Evolutionary conservation across 64 coral and sea anemone species (phyloP).

Genomic region (Pachyseris speciosa): DNA sequence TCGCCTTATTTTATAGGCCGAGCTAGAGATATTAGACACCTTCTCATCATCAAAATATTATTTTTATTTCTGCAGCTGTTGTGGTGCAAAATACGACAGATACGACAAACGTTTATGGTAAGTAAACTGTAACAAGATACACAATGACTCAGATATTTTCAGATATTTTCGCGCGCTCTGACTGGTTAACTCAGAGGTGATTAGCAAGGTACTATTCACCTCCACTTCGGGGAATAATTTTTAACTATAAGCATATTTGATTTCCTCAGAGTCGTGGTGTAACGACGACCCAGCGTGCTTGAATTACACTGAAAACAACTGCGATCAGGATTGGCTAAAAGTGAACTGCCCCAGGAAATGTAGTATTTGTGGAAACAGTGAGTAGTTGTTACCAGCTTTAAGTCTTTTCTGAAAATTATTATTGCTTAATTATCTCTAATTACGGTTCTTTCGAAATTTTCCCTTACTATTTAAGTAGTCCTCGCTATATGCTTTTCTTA

Average conservation of each 20-base stretch:
- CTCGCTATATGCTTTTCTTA: no score
- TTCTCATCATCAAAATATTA: neutral
- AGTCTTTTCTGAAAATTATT: no score
- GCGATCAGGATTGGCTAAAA: conserved; percentile 73
- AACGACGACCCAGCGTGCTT: conserved; percentile 73
- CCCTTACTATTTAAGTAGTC: no score
- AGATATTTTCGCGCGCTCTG: no score
- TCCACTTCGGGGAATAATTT: no score
- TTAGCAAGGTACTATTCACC: no score
- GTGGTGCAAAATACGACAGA: conserved; percentile 17
- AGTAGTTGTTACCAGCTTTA: no score
- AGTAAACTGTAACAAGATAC: neutral
- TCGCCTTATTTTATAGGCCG: neutral
- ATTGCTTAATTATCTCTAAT: no score
- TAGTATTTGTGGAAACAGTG: conserved; percentile 77
- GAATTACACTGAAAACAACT: conserved; percentile 42
- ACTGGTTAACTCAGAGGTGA: no score
- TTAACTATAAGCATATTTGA: no score
- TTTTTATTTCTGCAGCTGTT: neutral
- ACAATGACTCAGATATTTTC: no score
- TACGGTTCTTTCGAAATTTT: no score
- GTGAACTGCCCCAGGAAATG: conserved; percentile 90
- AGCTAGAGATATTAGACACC: neutral
- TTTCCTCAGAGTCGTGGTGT: conserved; percentile 51
- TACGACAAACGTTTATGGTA: conserved; percentile 19